Conservation (phyloP, 2,888 invertebrate species). For the Branchinecta sandiegonensis region DNA sequence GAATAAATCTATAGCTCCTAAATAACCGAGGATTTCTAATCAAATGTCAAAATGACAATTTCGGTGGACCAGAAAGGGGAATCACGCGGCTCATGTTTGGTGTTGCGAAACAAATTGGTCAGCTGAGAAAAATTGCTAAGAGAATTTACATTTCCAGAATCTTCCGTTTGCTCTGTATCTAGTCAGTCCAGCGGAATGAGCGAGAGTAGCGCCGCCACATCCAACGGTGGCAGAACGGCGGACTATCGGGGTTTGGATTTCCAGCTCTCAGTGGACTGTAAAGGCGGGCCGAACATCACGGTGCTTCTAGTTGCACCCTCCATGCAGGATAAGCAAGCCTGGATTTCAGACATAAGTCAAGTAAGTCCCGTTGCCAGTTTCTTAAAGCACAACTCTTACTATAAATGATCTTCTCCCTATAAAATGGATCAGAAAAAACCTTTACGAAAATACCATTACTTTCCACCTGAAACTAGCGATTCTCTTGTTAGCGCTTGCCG, state of each 20-base stretch:
- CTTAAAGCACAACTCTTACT: too few species aligned
- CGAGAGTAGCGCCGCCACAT: slow-evolving; percentile 31
- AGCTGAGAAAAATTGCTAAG: slow-evolving; percentile 5
- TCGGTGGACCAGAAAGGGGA: too few species aligned
- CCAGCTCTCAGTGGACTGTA: slow-evolving; percentile 52
- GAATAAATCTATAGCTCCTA: too few species aligned
- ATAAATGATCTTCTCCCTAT: too few species aligned
- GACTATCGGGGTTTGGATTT: slow-evolving; percentile 43
- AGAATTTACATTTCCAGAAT: slow-evolving; percentile 33
- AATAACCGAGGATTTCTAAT: too few species aligned
- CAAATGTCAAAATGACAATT: too few species aligned
- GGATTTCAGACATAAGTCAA: slow-evolving; percentile 83
- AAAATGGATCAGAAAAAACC: too few species aligned
- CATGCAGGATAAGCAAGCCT: slow-evolving; percentile 75
- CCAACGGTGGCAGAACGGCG: slow-evolving; percentile 27
- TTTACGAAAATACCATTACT: too few species aligned
- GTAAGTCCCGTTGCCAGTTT: slow-evolving; percentile 31
- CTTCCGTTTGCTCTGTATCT: slow-evolving; percentile 43
- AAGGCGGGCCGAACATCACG: slow-evolving; percentile 47
- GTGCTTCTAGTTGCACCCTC: slow-evolving; percentile 52
- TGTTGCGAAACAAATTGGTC: background rate
- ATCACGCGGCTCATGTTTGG: background rate
- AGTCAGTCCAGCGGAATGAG: slow-evolving; percentile 40
- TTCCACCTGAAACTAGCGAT: too few species aligned
- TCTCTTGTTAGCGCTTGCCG: too few species aligned